Evolutionary conservation across 2,888 invertebrate species (phyloP), one percentile per base, ranked within the genome.

Genomic region (Micoletzkya japonica): DNA sequence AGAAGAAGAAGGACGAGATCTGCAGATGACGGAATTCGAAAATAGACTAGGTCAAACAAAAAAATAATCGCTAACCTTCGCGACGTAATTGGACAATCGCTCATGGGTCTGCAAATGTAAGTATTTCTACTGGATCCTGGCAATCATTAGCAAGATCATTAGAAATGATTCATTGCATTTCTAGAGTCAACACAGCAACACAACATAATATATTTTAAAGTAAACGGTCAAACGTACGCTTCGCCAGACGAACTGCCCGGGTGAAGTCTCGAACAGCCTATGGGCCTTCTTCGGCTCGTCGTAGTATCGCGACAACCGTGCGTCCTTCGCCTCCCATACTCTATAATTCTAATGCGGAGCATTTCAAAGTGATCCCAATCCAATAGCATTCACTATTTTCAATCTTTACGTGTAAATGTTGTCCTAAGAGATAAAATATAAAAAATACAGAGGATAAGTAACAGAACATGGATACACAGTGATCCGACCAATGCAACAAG

Each of bases 241-340:
- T 56, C 72, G 72, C 82, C 82, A 82, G 2, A 77, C 66, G 14
- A 73, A 70, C 32, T 79, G 76, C 34, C 77, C 79, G 44, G 74
- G 73, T 50, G 75, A 69, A 6, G 79, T 66, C 39, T 77, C 77
- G 70, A 83, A 81, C 30, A 74, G 64, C 14, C 83, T 70, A 44
- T 77, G 75, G n/a, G 70, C 72, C n/a, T 73, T 72, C 30, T 73
- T 70, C 30, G 74, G 72, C 70, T 83, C 82, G 7, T 75, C 54
- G 74, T 83, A 83, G 70, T 77, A 83, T 7, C 73, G 70, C n/a
- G 74, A 73, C 24, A 83, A 72, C 17, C 74, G 69, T 32, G 76
- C 73, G 32, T 83, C 83, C 72, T 83, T 83, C 24, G 76, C 66
- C 1, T 72, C 58, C 83, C 83, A 83, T 2, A 78, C 28, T 26